A percentile compares a stretch with the other conserved stretches of the same genome.
Conservation (phyloP, 2,113 vertebrate species). For the Larimichthys polyactis region DNA sequence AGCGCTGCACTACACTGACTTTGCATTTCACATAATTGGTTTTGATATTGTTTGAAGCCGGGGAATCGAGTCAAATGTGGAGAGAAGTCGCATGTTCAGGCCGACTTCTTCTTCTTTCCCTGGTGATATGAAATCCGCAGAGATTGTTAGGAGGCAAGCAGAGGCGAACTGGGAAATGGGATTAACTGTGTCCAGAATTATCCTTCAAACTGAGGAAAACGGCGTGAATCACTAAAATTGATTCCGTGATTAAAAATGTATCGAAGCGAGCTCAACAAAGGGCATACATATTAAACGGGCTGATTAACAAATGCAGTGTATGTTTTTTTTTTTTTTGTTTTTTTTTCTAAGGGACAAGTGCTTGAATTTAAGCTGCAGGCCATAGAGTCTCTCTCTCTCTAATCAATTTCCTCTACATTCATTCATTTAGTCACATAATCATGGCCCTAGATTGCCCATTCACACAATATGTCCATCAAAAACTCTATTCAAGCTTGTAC, state of each 20-base stretch:
- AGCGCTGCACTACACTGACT: neutral
- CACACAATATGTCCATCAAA: conserved; percentile 41
- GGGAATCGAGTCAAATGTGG: conserved; percentile 5
- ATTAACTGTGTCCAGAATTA: conserved; percentile 11
- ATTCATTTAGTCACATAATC: conserved; percentile 26
- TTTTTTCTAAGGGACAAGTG: neutral
- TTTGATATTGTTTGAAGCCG: conserved; percentile 19
- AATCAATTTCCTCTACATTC: conserved; percentile 28
- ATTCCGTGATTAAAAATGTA: neutral
- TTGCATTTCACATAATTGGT: conserved; percentile 22
- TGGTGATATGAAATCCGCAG: neutral
- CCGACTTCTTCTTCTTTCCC: neutral
- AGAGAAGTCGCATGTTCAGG: neutral
- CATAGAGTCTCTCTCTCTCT: neutral
- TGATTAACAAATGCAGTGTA: neutral
- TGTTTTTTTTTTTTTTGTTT: conserved; percentile 11
- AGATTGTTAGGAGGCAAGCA: neutral
- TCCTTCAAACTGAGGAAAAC: neutral
- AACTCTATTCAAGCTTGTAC: conserved; percentile 22
- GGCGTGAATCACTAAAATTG: neutral
- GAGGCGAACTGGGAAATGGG: neutral
- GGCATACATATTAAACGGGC: neutral
- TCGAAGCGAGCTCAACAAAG: neutral
- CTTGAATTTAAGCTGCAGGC: neutral
- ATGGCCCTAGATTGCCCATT: conserved; percentile 30